phyloP scores from a whole-genome alignment of 2,113 vertebrate genomes.

The Entosphenus tridentatus region DNA sequence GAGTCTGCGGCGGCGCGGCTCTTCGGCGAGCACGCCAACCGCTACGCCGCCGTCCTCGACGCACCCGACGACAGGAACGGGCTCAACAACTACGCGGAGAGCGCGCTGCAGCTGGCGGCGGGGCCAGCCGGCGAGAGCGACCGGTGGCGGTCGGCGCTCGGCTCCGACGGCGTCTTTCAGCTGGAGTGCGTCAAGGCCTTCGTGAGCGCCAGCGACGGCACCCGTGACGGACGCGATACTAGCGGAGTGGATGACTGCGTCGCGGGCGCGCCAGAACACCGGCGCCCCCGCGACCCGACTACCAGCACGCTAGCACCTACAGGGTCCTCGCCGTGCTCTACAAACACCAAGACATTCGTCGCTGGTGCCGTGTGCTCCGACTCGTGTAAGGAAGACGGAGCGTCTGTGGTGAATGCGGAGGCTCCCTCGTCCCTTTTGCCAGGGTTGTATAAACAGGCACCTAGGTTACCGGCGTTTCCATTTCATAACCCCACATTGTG shows the following conservation, averaged over 20 bases:
- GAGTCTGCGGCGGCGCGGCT: slow-evolving; percentile 36
- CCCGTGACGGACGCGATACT: slow-evolving; percentile 19
- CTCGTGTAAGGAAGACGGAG: too few species aligned
- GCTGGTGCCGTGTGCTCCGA: too few species aligned
- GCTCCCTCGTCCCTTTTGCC: too few species aligned
- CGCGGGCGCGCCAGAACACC: slow-evolving; percentile 13
- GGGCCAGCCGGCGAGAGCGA: slow-evolving; percentile 51
- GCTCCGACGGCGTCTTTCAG: slow-evolving; percentile 30
- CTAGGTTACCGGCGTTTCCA: too few species aligned
- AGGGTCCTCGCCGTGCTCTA: slow-evolving; percentile 11
- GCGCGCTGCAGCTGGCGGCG: slow-evolving; percentile 41
- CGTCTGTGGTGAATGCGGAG: too few species aligned
- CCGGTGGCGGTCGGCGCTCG: slow-evolving; percentile 66
- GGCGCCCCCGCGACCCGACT: slow-evolving; percentile 14
- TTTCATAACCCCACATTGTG: not conserved
- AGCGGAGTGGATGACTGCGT: slow-evolving; percentile 22
- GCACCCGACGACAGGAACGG: slow-evolving; percentile 44
- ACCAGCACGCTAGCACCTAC: slow-evolving; percentile 10
- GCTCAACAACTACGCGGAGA: slow-evolving; percentile 73
- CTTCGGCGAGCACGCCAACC: slow-evolving; percentile 47
- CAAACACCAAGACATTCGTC: slow-evolving; percentile 7
- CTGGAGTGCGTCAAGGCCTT: slow-evolving; percentile 39
- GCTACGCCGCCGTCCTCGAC: slow-evolving; percentile 54
- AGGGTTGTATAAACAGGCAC: too few species aligned
- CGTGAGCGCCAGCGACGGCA: slow-evolving; percentile 22